Evolutionary conservation across 2,888 invertebrate genomes (phyloP), one percentile per base, ranked within the genome.

Genomic region (Callinectes sapidus): DNA sequence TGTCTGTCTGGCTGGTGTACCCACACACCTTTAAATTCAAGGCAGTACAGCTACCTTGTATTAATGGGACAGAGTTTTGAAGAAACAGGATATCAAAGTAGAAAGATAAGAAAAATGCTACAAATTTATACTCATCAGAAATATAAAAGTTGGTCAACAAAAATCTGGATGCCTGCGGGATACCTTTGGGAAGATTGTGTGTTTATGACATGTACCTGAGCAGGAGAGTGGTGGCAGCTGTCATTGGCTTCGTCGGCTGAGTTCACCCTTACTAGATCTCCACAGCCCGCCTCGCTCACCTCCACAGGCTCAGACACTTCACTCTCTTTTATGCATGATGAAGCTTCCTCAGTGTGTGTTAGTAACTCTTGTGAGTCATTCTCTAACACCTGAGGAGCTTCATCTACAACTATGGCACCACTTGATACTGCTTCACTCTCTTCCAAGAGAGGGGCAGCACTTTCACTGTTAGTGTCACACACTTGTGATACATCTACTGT

Each of bases 241-340:
- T 92, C 92, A 92, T 89, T 89, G 89, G 92, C 86, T 89, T 89
- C 92, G 85, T 92, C 92, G 89, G 92, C 89, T 86, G 92, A 92
- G 89, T 88, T 85, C 89, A 92, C 89, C 92, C 85, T 92, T 92
- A 55, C 54, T 81, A 85, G 86, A 28, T 81, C 92, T 92, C 89
- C 92, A 92, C 92, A 92, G 89, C 86, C 92, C 92, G 86, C 89
- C 92, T 92, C 92, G 92, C 92, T 92, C 89, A 66, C 92, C 92
- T 89, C 66, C 42, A 92, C 89, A 89, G 89, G 92, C 92, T 92
- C 92, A 81, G 92, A 89, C 86, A 28, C 71, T 48, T 81, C 89
- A 86, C 92, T 92, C 85, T 92, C 92, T 66, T n/a, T 89, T 86
- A 86, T 86, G 61, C 42, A 39, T 77, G 91, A 87, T 87, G 88